Evolutionary conservation across 2,113 vertebrate genomes (phyloP).

Genomic region (Miniopterus natalensis): DNA sequence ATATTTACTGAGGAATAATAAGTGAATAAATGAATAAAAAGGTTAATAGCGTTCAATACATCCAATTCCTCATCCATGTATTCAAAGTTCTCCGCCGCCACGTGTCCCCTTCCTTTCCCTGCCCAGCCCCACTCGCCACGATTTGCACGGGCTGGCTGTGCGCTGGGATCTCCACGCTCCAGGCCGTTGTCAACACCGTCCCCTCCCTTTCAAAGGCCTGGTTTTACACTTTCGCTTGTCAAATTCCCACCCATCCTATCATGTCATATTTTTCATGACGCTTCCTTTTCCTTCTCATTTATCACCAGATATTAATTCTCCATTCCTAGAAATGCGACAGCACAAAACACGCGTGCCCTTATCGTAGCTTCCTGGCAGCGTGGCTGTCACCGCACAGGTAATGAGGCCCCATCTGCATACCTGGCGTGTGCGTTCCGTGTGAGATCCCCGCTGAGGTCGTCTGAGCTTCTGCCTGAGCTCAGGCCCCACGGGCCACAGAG

Average conservation of each 20-base stretch:
- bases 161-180: background rate
- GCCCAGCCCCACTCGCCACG: background rate
- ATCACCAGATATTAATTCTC: conserved; percentile 35
- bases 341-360: background rate
- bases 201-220: background rate
- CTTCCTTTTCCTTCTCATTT: background rate
- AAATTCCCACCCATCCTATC: background rate
- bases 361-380: background rate
- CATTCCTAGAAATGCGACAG: background rate
- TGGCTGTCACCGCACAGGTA: background rate
- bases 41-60: background rate
- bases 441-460: background rate
- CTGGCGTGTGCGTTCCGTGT: background rate
- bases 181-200: background rate
- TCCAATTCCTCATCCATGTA: background rate
- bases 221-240: background rate
- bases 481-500: background rate
- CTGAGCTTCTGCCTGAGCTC: background rate
- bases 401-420: background rate
- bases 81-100: background rate
- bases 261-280: background rate
- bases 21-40: background rate
- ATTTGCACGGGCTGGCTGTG: background rate
- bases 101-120: background rate
- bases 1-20: background rate